Conservation (phyloP, 2,797 vertebrate species). For the Phrynocephalus vlangalii region DNA sequence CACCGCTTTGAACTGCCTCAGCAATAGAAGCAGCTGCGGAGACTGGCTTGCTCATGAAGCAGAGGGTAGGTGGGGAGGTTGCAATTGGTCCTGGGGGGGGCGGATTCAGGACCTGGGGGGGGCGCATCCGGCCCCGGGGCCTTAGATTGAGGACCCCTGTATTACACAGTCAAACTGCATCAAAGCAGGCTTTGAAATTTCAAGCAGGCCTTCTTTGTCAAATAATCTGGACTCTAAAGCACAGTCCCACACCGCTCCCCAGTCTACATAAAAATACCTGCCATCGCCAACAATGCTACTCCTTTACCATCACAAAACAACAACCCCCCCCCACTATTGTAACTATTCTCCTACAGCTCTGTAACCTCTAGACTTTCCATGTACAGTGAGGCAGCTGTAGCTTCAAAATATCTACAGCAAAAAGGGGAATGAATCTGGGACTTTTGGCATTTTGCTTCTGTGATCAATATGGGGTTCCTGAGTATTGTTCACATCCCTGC, state of each 20-base stretch:
- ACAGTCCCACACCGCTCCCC: background rate
- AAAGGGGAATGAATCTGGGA: background rate
- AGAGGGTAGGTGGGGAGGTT: no score
- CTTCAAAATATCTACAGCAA: background rate
- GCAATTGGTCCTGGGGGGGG: no score
- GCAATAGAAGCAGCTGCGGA: no score
- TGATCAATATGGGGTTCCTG: background rate
- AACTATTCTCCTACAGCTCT: background rate
- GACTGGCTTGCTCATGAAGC: no score
- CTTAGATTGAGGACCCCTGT: no score
- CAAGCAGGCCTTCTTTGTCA: background rate
- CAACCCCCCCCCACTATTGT: background rate
- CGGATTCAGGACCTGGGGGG: no score
- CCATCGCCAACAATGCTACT: background rate
- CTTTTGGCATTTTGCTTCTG: background rate
- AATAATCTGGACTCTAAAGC: background rate
- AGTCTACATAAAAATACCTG: background rate
- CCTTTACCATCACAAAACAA: background rate
- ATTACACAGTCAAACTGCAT: background rate
- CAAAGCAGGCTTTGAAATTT: background rate
- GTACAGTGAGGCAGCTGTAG: background rate
- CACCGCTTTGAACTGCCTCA: no score
- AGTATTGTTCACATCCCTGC: background rate
- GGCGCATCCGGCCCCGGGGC: no score
- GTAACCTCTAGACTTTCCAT: background rate